phyloP scores from a whole-genome alignment of 2,797 vertebrate species.

The Trachops cirrhosus region DNA sequence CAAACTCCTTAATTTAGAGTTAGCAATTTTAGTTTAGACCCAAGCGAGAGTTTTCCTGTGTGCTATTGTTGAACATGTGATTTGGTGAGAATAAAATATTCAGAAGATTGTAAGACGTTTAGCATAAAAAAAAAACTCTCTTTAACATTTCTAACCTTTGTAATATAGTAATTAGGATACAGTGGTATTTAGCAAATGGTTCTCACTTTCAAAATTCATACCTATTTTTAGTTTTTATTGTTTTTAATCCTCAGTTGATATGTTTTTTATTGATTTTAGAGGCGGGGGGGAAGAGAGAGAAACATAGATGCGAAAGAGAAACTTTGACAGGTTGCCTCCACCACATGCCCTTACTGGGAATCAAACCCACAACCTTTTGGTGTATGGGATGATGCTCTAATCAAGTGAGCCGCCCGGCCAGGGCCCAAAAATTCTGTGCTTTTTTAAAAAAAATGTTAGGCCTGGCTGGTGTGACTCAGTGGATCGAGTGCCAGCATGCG shows the following conservation, averaged over 20 bases:
- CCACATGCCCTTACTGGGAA: neutral
- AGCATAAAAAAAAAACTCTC: neutral
- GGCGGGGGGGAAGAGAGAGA: too few relatives aligned
- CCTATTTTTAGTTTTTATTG: neutral
- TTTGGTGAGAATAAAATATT: conserved; percentile 11
- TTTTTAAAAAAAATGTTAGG: neutral
- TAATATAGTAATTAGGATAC: neutral
- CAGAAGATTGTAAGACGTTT: neutral
- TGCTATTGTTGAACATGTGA: neutral
- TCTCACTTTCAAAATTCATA: neutral
- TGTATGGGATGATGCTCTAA: neutral
- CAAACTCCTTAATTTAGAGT: neutral
- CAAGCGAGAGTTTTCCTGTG: neutral
- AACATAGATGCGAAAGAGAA: neutral
- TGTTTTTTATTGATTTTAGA: neutral
- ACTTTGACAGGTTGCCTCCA: neutral
- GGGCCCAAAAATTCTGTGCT: neutral
- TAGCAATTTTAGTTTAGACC: neutral
- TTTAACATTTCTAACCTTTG: neutral
- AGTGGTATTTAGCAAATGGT: neutral
- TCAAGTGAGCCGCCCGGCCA: neutral
- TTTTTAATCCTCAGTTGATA: neutral
- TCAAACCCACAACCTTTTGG: neutral
- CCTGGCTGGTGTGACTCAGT: too few relatives aligned
- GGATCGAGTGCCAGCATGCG: too few relatives aligned